These are phyloP conservation scores for Neodiprion virginianus DNA, from an alignment of 1,140 invertebrate genomes.

Conservation along the genomic window DNA sequence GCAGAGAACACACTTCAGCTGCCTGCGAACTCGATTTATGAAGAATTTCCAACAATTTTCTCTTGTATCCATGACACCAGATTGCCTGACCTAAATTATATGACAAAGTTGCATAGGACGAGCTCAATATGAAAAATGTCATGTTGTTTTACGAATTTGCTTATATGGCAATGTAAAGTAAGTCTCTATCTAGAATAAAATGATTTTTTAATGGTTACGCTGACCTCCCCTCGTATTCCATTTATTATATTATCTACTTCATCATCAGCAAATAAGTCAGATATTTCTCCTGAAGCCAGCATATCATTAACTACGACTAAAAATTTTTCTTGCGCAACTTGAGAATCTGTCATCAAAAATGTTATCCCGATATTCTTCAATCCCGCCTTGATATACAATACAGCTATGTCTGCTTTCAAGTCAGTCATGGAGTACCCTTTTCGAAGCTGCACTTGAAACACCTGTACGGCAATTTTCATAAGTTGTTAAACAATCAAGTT, in stretches of 20 bases:
- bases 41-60: slow-evolving; percentile 98
- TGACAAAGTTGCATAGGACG: slow-evolving; percentile 19
- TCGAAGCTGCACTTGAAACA: slow-evolving; percentile 82
- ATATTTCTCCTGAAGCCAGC: slow-evolving; percentile 92
- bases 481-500: slow-evolving; percentile 7
- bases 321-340: slow-evolving; percentile 90
- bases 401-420: slow-evolving; percentile 81
- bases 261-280: slow-evolving; percentile 89
- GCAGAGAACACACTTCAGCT: slow-evolving; percentile 81
- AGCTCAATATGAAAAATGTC: background rate
- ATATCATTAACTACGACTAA: slow-evolving; percentile 94
- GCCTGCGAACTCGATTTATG: slow-evolving; percentile 84
- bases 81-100: slow-evolving; percentile 67
- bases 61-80: slow-evolving; percentile 82
- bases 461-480: slow-evolving; percentile 31
- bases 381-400: slow-evolving; percentile 87
- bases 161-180: background rate
- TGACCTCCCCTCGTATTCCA: slow-evolving; percentile 82
- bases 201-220: slow-evolving; percentile 15
- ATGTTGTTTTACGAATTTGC: background rate
- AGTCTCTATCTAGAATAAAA: slow-evolving; percentile 35
- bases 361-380: slow-evolving; percentile 87
- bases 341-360: slow-evolving; percentile 94
- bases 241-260: slow-evolving; percentile 89
- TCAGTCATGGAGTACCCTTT: slow-evolving; percentile 89